A percentile compares a stretch with the other conserved stretches of the same genome.
phyloP scores from a whole-genome alignment of 1,140 invertebrate species.

The Heliconius hewitsoni region DNA sequence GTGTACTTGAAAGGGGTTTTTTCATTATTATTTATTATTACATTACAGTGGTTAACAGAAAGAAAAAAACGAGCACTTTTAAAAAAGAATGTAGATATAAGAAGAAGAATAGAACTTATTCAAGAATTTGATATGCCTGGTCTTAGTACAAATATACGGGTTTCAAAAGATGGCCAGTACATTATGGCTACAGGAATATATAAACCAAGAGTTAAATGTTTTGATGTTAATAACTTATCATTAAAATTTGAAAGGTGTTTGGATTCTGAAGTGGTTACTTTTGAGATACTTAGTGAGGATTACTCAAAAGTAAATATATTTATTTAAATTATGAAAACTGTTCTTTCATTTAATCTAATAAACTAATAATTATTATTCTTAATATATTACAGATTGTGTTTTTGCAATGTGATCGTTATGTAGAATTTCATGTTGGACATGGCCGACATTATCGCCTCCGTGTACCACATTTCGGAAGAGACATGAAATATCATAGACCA shows the following conservation, averaged over 20 bases:
- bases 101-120: constrained; percentile 96
- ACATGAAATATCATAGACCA: constrained; percentile 94
- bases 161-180: constrained; percentile 96
- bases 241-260: constrained; percentile 99
- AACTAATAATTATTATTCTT: neutral
- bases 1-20: neutral
- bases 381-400: constrained; percentile 86
- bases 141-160: constrained; percentile 91
- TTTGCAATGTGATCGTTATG: constrained; percentile 91
- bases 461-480: constrained; percentile 97
- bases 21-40: constrained; percentile 23
- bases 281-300: constrained; percentile 94
- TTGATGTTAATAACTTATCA: constrained; percentile 96
- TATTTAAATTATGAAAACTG: constrained; percentile 1
- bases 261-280: constrained; percentile 96
- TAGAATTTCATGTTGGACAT: constrained; percentile 97
- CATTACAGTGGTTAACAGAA: constrained; percentile 95
- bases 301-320: constrained; percentile 88
- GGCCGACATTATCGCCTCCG: constrained; percentile 95
- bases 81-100: constrained; percentile 95
- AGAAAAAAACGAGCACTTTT: constrained; percentile 91
- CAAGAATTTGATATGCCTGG: constrained; percentile 99
- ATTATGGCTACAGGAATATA: constrained; percentile 97
- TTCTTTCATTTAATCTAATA: neutral
- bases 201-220: constrained; percentile 97